Percentiles rank a stretch among this genome's conserved stretches.
These are phyloP conservation scores for Acleris laterana DNA, from an alignment of 2,888 invertebrate species.

Conservation along the genomic window DNA sequence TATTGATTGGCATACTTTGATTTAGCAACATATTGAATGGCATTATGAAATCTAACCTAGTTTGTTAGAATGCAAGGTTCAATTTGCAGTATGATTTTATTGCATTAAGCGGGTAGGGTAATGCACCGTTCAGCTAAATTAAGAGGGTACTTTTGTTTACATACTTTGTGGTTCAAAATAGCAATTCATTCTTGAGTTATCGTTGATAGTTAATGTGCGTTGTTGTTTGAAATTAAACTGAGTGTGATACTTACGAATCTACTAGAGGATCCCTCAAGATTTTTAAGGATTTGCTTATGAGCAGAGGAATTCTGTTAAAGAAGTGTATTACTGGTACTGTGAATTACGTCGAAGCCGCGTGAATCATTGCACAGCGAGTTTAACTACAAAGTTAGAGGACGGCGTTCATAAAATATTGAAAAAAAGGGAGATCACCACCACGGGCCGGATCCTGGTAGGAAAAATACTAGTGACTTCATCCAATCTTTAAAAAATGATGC, in stretches of 20 bases:
- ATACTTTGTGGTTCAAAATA: slow-evolving; percentile 4
- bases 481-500: slow-evolving; percentile 1
- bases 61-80: too few species aligned
- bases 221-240: slow-evolving; percentile 6
- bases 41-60: too few species aligned
- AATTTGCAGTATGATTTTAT: too few species aligned
- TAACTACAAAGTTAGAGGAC: slow-evolving; percentile 1
- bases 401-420: slow-evolving; percentile 4
- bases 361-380: slow-evolving; percentile 6
- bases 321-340: slow-evolving; percentile 2
- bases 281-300: slow-evolving; percentile 7
- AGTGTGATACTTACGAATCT: slow-evolving; percentile 2
- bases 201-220: slow-evolving; percentile 8
- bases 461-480: background rate
- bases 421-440: background rate
- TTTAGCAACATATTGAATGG: too few species aligned
- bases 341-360: slow-evolving; percentile 2
- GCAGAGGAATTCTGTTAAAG: background rate
- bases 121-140: background rate
- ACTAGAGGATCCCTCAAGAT: slow-evolving; percentile 1
- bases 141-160: slow-evolving; percentile 5
- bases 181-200: background rate
- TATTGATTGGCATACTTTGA: too few species aligned
- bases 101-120: too few species aligned
- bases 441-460: slow-evolving; percentile 7